These are phyloP conservation scores for Antechinus flavipes DNA, from an alignment of 2,113 vertebrate genomes.

Conservation along the genomic window DNA sequence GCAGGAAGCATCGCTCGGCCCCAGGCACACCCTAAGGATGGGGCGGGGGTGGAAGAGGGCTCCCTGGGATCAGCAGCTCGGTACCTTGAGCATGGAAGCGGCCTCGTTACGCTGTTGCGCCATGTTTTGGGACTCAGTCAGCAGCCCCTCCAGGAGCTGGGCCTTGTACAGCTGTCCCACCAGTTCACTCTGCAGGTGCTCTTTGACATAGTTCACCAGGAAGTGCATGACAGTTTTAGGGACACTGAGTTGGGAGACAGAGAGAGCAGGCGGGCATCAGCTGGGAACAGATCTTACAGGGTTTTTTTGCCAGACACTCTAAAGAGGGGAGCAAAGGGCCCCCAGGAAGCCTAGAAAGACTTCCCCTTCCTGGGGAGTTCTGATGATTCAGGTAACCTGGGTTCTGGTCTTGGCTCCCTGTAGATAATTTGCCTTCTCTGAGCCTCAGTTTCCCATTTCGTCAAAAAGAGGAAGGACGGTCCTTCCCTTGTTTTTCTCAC, in stretches of 20 bases:
- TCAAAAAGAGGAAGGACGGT: background rate
- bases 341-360: no score
- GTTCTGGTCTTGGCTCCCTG: background rate
- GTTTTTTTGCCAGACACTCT: no score
- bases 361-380: background rate
- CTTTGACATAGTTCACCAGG: conserved; percentile 90
- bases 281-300: background rate
- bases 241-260: no score
- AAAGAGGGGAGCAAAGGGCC: background rate
- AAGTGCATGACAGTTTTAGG: no score
- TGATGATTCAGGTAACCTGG: background rate
- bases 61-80: background rate
- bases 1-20: no score
- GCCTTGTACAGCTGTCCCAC: conserved; percentile 90
- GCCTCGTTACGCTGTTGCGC: no score
- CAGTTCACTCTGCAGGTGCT: conserved; percentile 90
- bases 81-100: no score
- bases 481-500: background rate
- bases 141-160: conserved; percentile 86
- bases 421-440: background rate
- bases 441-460: background rate
- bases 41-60: background rate
- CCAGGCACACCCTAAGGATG: no score
- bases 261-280: background rate
- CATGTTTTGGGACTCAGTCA: no score